Evolutionary conservation across 2,888 invertebrate genomes (phyloP), one percentile per base, ranked within the genome.

Genomic region (Drosophila mercatorum): DNA sequence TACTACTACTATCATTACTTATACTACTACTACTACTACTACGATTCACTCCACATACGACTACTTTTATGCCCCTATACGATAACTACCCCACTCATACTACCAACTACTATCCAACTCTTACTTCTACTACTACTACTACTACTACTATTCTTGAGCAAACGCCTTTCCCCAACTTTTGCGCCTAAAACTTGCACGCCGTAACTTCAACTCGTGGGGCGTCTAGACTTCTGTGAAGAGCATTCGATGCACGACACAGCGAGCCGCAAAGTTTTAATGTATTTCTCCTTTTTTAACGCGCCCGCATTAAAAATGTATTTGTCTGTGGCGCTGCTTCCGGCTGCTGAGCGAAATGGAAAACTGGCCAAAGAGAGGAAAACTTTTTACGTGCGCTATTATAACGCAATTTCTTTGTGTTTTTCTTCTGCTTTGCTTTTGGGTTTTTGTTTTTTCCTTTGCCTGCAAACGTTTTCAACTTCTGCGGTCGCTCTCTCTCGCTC

Each of bases 311-410:
- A 83, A 72, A 79, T 88, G 68, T 85, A 86, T 85, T 89, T 89
- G 77, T 87, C 73, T 86, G 72, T 75, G 73, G 71, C 58, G 68
- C 65, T 72, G 63, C 47, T 66, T 66, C 57, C 60, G 55, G 65
- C 61, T 56, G 78, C 76, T 53, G 66, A 52, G 40, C 53, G 59
- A 72, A 77, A 66, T 71, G 72, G 17, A 41, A 77, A 71, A 77
- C 51, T 40, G 49, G 34, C 11, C 14, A 41, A 40, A 31, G 47
- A 12, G 43, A 47, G 38, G 56, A 70, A 78, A 71, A 79, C 68
- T 57, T 80, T 72, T 70, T 85, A 88, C 83, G 88, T 82, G 88
- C 82, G 86, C 85, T 85, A 88, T 83, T 83, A 88, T 83, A 83
- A 85, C 74, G 83, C 87, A 83, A 83, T 84, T 89, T 89, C 72